Evolutionary conservation across 2,113 vertebrate genomes (phyloP).

Genomic region (Morphnarchus princeps): DNA sequence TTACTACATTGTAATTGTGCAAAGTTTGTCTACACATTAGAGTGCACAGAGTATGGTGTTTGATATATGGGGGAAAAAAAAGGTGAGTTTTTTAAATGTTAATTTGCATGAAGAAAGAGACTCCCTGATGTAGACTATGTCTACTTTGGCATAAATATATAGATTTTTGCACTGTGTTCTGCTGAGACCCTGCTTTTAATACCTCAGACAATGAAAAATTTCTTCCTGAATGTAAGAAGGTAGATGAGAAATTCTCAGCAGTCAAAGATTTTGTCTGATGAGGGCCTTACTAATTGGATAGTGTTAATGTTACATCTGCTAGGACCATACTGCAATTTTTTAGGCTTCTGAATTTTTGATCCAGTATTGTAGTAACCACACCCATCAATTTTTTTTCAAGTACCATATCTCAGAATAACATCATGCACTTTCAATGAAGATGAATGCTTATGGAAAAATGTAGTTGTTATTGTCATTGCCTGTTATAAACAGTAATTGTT

Average conservation of each 20-base stretch:
- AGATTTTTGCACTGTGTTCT: neutral
- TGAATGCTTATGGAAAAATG: neutral
- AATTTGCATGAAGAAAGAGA: neutral
- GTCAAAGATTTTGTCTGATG: neutral
- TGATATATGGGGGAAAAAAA: neutral
- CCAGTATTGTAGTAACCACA: neutral
- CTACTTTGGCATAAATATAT: neutral
- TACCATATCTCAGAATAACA: neutral
- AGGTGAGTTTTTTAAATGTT: accelerated
- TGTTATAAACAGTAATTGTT: neutral
- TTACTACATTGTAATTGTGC: neutral
- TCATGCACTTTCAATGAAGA: neutral
- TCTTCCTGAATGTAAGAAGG: neutral
- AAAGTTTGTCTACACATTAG: neutral
- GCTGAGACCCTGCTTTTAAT: neutral
- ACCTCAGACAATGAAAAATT: neutral
- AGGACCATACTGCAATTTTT: neutral
- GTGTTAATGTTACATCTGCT: neutral
- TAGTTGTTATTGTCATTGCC: neutral
- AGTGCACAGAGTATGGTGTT: neutral
- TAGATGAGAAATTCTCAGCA: neutral
- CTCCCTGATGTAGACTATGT: neutral
- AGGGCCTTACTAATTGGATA: neutral
- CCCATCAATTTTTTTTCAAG: neutral
- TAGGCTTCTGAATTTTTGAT: neutral